Base-by-base conservation (phyloP, 2,113 vertebrate genomes). In the Sebastes schlegelii region DNA sequence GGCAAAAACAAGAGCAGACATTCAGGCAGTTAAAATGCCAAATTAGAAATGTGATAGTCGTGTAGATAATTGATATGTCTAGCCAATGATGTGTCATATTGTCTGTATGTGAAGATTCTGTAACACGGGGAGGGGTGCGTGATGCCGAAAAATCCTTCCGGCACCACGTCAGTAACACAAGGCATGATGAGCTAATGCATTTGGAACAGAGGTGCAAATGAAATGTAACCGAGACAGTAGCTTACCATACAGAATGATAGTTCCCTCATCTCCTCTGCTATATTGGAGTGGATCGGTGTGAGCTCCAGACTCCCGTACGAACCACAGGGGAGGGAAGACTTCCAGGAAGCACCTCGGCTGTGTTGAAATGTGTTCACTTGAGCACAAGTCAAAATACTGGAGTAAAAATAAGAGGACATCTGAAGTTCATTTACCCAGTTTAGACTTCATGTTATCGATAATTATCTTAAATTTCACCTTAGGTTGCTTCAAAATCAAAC, bases 201-300 rank as follows among this genome's bases (percentile, higher is more conserved):
- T 16, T 54, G 71, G 60, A 88, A 60, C 54, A 80, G 62, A 73
- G 45, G 65, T 5, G 61, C 9, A 82, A 70, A 82, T 74, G 68
- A 87, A 79, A 82, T 77, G 77, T 79, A 88, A 86, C 78, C 1
- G 48, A 84, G 80, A 81, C 74, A 62, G 71, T 49, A 65, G 77
- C 60, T 80, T 57, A 48, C 65, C 55, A 74, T 13, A 43, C 77
- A 71, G 49, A 70, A 57, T 57, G 76, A 80, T 76, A n/a, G 78
- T 17, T 67, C 67, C 69, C 68, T 65, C 80, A 64, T 79, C 73
- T 76, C 67, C 48, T 51, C 65, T 58, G 80, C 86, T 66, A 77
- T 79, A 73, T 58, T 76, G 58, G 61, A 88, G 76, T 82, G 83
- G 86, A 90, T 89, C 86, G 74, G 78, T 64, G 81, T 61, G 74